These are phyloP conservation scores for Plectrocnemia conspersa DNA, from an alignment of 1,140 invertebrate species.

Conservation along the genomic window DNA sequence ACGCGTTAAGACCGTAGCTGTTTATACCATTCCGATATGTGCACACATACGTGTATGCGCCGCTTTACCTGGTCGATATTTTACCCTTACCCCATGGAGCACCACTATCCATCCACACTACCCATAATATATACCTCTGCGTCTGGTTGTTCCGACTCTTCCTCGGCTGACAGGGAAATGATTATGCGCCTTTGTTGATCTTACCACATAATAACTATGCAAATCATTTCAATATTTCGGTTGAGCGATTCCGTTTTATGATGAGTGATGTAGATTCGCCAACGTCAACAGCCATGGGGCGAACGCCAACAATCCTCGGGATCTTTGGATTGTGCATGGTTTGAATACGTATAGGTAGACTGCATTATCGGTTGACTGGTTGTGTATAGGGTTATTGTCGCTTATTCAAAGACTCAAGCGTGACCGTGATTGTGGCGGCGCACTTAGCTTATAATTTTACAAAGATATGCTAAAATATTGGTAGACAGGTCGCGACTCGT, in stretches of 20 bases:
- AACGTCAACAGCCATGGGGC: conserved; percentile 7
- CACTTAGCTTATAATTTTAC: too few relatives aligned
- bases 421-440: neutral
- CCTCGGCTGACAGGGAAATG: conserved; percentile 16
- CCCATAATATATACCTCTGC: neutral
- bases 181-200: conserved; percentile 30
- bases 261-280: conserved; percentile 27
- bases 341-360: neutral
- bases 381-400: neutral
- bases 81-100: conserved; percentile 1
- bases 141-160: conserved; percentile 1
- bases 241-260: conserved; percentile 26
- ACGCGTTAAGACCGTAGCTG: conserved; percentile 1
- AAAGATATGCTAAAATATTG: conserved; percentile 1
- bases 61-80: too few relatives aligned
- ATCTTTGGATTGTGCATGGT: neutral
- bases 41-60: too few relatives aligned
- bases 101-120: too few relatives aligned
- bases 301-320: neutral
- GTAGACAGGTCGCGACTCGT: too few relatives aligned
- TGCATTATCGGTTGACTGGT: conserved; percentile 5
- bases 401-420: neutral
- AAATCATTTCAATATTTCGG: conserved; percentile 35
- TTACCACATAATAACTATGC: conserved; percentile 34
- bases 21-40: conserved; percentile 8